Evolutionary conservation across 2,888 invertebrate species (phyloP), one percentile per base, ranked within the genome.

Genomic region (Herminia tarsipennalis): DNA sequence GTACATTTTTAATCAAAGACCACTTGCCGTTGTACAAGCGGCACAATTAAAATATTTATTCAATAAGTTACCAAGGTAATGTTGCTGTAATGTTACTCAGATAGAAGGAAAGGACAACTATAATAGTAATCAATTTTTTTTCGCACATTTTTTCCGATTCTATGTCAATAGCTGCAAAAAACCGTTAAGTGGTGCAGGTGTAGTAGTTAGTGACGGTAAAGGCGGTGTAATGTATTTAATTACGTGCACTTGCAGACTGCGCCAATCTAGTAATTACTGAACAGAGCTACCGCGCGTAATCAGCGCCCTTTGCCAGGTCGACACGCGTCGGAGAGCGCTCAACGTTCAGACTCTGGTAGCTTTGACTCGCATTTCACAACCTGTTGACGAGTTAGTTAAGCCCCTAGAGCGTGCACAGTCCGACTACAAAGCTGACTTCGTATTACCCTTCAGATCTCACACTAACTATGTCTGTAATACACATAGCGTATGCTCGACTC

Each of bases 231-330:
- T 84, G 81, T 81, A 86, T 87, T 89, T 88, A 88, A 88, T 88
- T 88, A 86, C 78, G 72, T 79, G 74, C 81, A 87, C 85, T 85
- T 78, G 65, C 78, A 83, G 78, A 76, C 81, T 84, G 80, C 83
- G 76, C 81, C 85, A 86, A 86, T 88, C 83, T 87, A 80, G 84
- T 83, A 89, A 90, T 89, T 89, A 89, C 75, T 47, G 81, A 81
- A 82, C 78, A 83, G 81, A 77, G 81, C 74, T 74, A 67, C 77
- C 76, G 73, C 75, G 78, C 81, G 83, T 86, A 90, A 88, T 88
- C 86, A 86, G 87, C 75, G 78, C 80, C 83, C 86, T 88, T 88
- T 86, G 82, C 78, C 71, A 70, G 74, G 76, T 77, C 78, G 78
- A 78, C 81, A 83, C 82, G 80, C 80, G 79, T 73, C 76, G 65